Evolutionary conservation across 2,113 vertebrate species (phyloP), one percentile per base, ranked within the genome.

Genomic region (Callaeas wilsoni): DNA sequence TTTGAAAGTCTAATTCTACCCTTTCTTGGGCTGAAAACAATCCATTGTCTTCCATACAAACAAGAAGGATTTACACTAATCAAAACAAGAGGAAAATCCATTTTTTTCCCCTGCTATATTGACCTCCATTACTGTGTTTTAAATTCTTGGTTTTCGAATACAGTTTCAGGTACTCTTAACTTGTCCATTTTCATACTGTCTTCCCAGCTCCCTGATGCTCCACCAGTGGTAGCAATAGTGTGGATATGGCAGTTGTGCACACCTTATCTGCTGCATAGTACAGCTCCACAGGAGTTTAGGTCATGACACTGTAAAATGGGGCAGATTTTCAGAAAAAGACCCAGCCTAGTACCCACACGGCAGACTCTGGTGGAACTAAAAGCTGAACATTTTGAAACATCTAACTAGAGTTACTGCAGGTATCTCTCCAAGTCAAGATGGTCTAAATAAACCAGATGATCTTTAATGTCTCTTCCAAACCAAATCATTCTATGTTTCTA

Each of bases 1-100:
- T 93, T 94, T 93, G 32, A 78, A 96, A 92, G 75, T 86, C 68
- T 67, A 77, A 94, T 94, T 84, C 60, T 42, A 53, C n/a, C 46
- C 44, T 52, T 93, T 90, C 77, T 49, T 60, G 67, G 56, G 47
- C 42, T 46, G 50, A 65, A 74, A 70, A 80, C 35, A 55, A 70
- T 41, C 42, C 35, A 62, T 12, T 55, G 37, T 53, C 47, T 93
- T 86, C 71, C 77, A 35, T 20, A 82, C 13, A 90, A 89, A 60
- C 39, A 82, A 70, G 79, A 87, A 20, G 55, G 42, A 67, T 91
- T 97, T 85, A 69, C 39, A 63, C 21, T 53, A 65, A 27, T 23
- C 2, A 7, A 74, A 84, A 47, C 27, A 78, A 75, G 42, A 73
- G 29, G 41, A 90, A 91, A 87, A 88, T 22, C 60, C 9, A 6